Percentiles rank a stretch among this genome's conserved stretches.
Conservation (phyloP, 2,113 vertebrate genomes). For the Nerophis ophidion region DNA sequence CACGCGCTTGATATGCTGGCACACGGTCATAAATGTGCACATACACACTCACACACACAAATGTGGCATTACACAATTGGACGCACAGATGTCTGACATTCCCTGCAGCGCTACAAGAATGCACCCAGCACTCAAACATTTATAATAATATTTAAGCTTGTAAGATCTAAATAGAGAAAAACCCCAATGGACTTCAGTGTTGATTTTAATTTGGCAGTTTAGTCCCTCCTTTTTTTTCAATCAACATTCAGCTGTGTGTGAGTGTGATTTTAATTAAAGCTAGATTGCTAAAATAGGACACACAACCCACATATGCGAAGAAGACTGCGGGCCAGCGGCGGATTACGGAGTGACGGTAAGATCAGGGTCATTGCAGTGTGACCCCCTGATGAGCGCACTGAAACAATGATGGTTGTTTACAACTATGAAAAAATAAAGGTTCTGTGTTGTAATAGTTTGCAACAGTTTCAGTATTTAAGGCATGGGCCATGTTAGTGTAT, state of each 20-base stretch:
- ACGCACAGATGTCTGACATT: background rate
- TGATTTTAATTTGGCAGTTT: conserved; percentile 6
- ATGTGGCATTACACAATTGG: background rate
- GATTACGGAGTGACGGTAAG: conserved; percentile 47
- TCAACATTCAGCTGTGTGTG: conserved; percentile 13
- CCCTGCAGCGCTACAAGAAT: background rate
- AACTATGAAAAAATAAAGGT: background rate
- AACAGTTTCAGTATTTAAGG: background rate
- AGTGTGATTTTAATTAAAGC: conserved; percentile 19
- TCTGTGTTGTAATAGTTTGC: background rate
- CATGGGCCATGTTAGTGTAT: background rate
- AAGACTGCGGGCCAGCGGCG: conserved; percentile 16
- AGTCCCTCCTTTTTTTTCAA: conserved; percentile 16
- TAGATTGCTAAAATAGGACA: conserved; percentile 24
- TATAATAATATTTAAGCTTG: background rate
- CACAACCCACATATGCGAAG: conserved; percentile 19
- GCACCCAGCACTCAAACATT: background rate
- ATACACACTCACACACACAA: conserved; percentile 9
- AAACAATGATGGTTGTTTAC: background rate
- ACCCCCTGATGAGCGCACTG: conserved; percentile 1
- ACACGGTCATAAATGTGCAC: conserved; percentile 11
- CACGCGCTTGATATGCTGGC: conserved; percentile 37
- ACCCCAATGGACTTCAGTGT: background rate
- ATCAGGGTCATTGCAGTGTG: conserved; percentile 46
- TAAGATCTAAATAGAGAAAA: background rate